These are phyloP conservation scores for Rhinoderma darwinii DNA, from an alignment of 2,113 vertebrate species.

Conservation along the genomic window DNA sequence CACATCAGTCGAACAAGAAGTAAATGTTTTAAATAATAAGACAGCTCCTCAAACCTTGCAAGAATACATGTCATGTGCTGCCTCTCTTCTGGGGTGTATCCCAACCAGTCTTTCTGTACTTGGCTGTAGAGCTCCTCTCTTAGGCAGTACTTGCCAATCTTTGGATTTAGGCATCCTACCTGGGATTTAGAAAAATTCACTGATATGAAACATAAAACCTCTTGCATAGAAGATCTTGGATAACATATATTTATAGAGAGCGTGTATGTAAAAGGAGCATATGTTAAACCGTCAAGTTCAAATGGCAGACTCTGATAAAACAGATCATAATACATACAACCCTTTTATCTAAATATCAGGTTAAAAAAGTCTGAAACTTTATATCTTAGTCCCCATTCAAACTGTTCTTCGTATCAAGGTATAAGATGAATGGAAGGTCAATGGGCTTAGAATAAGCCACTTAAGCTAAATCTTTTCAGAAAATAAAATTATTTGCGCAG, in stretches of 20 bases:
- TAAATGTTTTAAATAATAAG: background rate
- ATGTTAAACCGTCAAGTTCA: background rate
- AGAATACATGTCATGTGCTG: conserved; percentile 73
- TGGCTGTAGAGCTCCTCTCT: conserved; percentile 73
- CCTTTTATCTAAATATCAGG: background rate
- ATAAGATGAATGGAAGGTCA: background rate
- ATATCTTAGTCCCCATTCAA: background rate
- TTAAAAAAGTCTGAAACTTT: background rate
- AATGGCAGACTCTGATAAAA: conserved; percentile 5
- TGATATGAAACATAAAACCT: background rate
- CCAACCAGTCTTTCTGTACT: conserved; percentile 74
- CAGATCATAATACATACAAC: background rate
- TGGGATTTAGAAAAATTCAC: conserved; percentile 59
- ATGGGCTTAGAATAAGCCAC: background rate
- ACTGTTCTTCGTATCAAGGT: background rate
- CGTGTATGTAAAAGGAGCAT: background rate
- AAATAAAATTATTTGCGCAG: background rate
- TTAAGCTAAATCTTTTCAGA: background rate
- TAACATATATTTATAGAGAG: background rate
- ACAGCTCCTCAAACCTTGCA: conserved; percentile 67
- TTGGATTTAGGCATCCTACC: conserved; percentile 76
- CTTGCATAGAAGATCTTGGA: background rate
- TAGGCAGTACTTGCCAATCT: conserved; percentile 75
- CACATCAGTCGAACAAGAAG: too few relatives aligned
- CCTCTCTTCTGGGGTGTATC: conserved; percentile 76